Evolutionary conservation across 2,888 invertebrate genomes (phyloP).

Genomic region (Melolontha melolontha): DNA sequence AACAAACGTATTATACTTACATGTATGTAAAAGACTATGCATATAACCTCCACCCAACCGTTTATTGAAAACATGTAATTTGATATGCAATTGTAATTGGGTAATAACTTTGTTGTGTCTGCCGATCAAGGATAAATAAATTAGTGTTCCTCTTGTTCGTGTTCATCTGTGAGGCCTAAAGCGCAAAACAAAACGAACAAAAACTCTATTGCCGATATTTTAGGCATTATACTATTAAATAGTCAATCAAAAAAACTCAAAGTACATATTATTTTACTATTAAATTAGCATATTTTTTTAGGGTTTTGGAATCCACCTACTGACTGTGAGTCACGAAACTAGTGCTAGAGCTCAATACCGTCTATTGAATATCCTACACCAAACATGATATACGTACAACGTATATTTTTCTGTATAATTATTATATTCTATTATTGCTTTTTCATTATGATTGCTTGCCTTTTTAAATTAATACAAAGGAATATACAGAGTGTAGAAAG

Average conservation of each 20-base stretch:
- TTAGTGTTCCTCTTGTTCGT: conserved; percentile 44
- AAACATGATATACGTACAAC: not conserved
- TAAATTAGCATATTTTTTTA: conserved; percentile 50
- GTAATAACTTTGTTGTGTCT: conserved; percentile 51
- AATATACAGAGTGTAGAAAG: too few relatives aligned
- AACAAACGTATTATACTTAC: too few relatives aligned
- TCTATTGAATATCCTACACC: conserved; percentile 7
- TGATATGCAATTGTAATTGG: conserved; percentile 53
- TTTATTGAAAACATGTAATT: conserved; percentile 48
- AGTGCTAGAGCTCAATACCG: conserved; percentile 1
- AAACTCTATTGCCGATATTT: conserved; percentile 37
- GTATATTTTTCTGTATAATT: not conserved
- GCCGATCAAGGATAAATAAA: conserved; percentile 50
- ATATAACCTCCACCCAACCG: conserved; percentile 15
- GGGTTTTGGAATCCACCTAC: conserved; percentile 27
- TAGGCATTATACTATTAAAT: conserved; percentile 48
- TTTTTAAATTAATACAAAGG: too few relatives aligned
- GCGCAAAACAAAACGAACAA: conserved; percentile 24
- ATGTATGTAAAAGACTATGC: conserved; percentile 9
- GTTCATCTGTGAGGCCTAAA: conserved; percentile 6
- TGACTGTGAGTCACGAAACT: conserved; percentile 24
- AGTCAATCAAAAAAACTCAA: conserved; percentile 50
- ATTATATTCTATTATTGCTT: too few relatives aligned
- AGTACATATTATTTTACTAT: conserved; percentile 48
- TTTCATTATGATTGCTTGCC: too few relatives aligned